Evolutionary conservation across 1,140 invertebrate genomes (phyloP), one percentile per base, ranked within the genome.

Genomic region (Zelostemma sp.): DNA sequence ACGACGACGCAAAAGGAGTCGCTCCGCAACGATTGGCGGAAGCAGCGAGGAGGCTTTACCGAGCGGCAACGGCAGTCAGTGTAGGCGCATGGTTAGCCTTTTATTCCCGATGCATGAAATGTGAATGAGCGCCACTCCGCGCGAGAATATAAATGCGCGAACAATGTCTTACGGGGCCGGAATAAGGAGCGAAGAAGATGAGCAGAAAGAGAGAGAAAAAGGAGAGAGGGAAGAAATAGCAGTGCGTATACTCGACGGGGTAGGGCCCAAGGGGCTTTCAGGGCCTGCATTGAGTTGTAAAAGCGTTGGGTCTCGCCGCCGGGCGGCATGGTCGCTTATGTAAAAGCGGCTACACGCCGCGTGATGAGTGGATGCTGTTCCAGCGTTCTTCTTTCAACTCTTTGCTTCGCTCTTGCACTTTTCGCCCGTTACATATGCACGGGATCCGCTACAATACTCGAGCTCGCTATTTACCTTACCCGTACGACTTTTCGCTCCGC

Each of bases 331-430:
- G 76, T 80, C 80, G 80, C 80, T 83, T 85, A 83, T 85, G 83
- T 84, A 84, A 85, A 85, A 77, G 82, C 82, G 81, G 72, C 82
- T 82, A 82, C 84, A 83, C 77, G 82, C 82, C 84, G 81, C 76
- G 82, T 85, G 84, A 86, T 85, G 84, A 85, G 82, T 84, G 82
- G 82, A 86, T 51, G 80, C 79, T 84, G 83, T 84, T 81, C 72
- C 76, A 73, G 65, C 77, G 75, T 82, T 78, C 77, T 80, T 82
- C 78, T 84, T 80, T 82, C 76, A 80, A 79, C 80, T 83, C 78
- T 72, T 75, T 80, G 62, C 56, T 56, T 77, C 69, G 65, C 73
- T 74, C 76, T 79, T 73, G 72, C 75, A 74, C 69, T 76, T 72
- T 54, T 18, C 67, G 67, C 61, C 59, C 55, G 59, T 66, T 76